Conservation (phyloP, 1,140 invertebrate genomes). For the Rhyzopertha dominica region DNA sequence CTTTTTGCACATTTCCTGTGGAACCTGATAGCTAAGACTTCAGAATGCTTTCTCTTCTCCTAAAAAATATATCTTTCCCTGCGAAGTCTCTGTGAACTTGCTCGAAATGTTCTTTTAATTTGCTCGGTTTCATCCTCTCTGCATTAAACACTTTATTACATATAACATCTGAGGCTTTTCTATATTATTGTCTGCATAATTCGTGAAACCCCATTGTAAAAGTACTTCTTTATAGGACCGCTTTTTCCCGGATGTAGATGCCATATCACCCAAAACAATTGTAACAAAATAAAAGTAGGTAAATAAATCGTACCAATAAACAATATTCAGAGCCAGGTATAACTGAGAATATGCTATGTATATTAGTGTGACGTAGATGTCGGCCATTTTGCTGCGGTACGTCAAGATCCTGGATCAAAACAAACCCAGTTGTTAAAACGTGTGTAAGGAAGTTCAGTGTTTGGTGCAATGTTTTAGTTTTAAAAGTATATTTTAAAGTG, state of each 20-base stretch:
- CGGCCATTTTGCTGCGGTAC: no score
- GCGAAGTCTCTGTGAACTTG: not conserved
- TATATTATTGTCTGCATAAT: not conserved
- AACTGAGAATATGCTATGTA: no score
- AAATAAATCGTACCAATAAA: no score
- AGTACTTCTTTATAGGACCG: not conserved
- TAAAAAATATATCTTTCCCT: not conserved
- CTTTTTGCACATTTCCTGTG: constrained; percentile 1
- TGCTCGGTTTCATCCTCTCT: not conserved
- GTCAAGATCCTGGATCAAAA: no score
- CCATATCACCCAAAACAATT: constrained; percentile 1
- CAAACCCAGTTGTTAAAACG: no score
- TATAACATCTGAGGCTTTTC: constrained; percentile 1
- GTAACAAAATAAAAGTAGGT: no score
- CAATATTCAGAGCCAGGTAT: no score
- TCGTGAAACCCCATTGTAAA: constrained; percentile 1
- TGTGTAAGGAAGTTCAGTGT: no score
- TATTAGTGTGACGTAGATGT: no score
- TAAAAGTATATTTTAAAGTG: no score
- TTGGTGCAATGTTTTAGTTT: no score
- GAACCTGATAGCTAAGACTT: not conserved
- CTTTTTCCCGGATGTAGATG: constrained; percentile 1
- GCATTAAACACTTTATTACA: not conserved
- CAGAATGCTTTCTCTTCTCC: not conserved
- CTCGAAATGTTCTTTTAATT: constrained; percentile 1